Base-by-base conservation (phyloP, 2,113 vertebrate genomes). In the Orientallactaga bullata region DNA sequence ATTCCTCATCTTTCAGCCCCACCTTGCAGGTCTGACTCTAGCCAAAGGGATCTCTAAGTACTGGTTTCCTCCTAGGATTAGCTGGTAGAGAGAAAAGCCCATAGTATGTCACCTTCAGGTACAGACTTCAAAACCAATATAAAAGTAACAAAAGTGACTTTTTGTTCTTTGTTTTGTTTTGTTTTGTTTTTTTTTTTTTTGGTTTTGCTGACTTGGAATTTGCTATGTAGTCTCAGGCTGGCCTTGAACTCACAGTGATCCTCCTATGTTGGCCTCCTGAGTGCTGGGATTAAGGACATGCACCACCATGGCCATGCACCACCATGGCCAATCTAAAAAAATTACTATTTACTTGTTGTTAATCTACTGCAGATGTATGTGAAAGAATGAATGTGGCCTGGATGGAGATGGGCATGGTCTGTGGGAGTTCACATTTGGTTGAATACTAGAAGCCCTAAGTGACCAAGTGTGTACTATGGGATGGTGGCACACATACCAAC, bases 371-470 rank as follows among this genome's bases (percentile, higher is more conserved):
- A 90, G 78, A 51, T 85, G 73, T 66, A 93, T 84, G 26, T 18
- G 26, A 72, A 37, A 88, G 77, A 55, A 73, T 88, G 69, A 61
- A 1, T 55, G 26, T 76, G 78, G 69, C 65, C 74, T 79, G 69
- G 74, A 88, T 78, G 80, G 5, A 80, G 55, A 94, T 72, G 13
- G 20, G 23, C 20, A 4, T 65, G 60, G 51, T n/a, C n/a, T 85
- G 37, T 15, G 71, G 69, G 37, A 84, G 37, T 94, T 81, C 17
- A 78, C 85, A 81, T 81, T 83, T 96, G 37, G 66, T 86, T 84
- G 79, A 86, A 95, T 8, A 94, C 47, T 77, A 68, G 93, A 94
- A 91, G 61, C n/a, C 66, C 51, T 86, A 16, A n/a, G 32, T 80
- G 65, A 84, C 37, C 39, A 32, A 39, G n/a, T 39, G 7, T 39